Conservation (phyloP, 2,888 invertebrate species). For the Meiosimyza platycephala region DNA sequence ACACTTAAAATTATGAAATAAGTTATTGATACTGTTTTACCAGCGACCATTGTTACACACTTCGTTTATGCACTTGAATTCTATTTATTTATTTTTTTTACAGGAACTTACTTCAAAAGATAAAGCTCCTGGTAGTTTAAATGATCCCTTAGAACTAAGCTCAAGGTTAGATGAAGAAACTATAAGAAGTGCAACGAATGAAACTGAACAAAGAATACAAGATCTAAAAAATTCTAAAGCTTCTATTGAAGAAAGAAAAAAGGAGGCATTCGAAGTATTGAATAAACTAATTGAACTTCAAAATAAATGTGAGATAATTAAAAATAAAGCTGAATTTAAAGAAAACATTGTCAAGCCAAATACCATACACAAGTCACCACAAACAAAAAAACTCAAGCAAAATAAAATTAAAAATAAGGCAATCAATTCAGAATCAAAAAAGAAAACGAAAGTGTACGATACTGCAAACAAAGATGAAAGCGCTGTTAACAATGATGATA, state of each 20-base stretch:
- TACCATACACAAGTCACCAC: too few species aligned
- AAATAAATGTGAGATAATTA: background rate
- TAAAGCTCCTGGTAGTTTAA: background rate
- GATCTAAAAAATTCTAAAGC: conserved; percentile 7
- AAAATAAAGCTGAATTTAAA: background rate
- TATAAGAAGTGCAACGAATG: background rate
- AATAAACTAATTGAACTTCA: conserved; percentile 9
- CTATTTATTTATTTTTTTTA: background rate
- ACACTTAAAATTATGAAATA: too few species aligned
- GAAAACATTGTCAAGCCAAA: too few species aligned
- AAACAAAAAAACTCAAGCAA: too few species aligned
- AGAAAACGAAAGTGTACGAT: too few species aligned
- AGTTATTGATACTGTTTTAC: background rate
- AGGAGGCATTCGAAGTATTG: conserved; percentile 1
- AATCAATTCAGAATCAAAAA: too few species aligned
- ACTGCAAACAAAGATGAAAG: too few species aligned
- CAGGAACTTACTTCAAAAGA: background rate
- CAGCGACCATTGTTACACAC: too few species aligned
- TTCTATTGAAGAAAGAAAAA: background rate
- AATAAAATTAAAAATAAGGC: too few species aligned
- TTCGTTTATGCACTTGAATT: background rate
- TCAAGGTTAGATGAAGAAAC: background rate
- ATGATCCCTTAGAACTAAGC: too few species aligned
- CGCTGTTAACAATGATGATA: too few species aligned
- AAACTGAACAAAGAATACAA: conserved; percentile 2